Base-by-base conservation (phyloP, 1,140 invertebrate genomes). In the Calliphora vicina region DNA sequence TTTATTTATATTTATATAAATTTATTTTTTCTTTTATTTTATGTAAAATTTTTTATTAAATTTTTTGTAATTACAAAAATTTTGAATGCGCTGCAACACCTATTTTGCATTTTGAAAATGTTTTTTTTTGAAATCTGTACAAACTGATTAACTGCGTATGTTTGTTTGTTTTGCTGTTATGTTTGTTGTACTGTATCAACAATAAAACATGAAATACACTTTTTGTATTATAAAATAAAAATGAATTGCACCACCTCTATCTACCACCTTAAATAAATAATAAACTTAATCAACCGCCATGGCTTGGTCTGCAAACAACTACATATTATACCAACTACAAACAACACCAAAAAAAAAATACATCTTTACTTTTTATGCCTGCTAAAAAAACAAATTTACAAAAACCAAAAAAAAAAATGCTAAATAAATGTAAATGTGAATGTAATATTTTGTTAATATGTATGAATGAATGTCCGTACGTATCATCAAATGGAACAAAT, bases 41-140 rank as follows among this genome's bases (percentile, higher is more conserved):
- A 20, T 74, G 8, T 74, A 26, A 78, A 78, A 43, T 23, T 43
- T 26, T 15, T 76, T 35, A 42, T 29, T 76, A 50, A 50, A 50
- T 50, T n/a, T 50, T 50, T 13, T 43, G 42, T 43, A 43, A 43
- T 43, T 50, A n/a, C 12, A 50, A 9, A 50, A 50, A 17, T 50
- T 50, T 50, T 50, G 74, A 78, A 78, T 78, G 74, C 74, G 74
- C 74, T 78, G 74, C 74, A 78, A 78, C n/a, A 50, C n/a, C 12
- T 76, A 76, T 76, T 42, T 43, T 43, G 17, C n/a, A 23, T 78
- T 45, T 78, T 78, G 45, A 50, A 50, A 13, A 50, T 12, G 45
- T 50, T 50, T 50, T 50, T 50, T 12, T 43, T 43, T 43, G 12
- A 43, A 43, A 43, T 12, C 42, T 6, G 15, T 50, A 6, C 45